Evolutionary conservation across 92 coral and sea anemone genomes (phyloP).

Genomic region (Parazoanthus swiftii): DNA sequence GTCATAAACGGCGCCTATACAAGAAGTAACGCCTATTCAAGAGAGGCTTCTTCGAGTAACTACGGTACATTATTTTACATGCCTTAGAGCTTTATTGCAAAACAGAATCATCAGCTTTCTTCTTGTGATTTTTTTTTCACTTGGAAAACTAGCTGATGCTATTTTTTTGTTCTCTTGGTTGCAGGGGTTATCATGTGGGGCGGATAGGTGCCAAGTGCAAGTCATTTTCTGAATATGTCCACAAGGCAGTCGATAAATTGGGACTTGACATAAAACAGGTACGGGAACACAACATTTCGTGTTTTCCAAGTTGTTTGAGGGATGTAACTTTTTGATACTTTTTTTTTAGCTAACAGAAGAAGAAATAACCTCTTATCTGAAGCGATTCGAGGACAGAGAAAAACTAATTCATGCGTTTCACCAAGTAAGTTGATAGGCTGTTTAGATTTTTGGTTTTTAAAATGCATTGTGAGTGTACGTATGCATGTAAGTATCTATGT

Average conservation of each 20-base stretch:
- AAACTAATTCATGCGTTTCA: conserved; percentile 62
- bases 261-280: conserved; percentile 52
- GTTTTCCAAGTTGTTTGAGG: neutral
- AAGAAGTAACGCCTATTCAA: too few species aligned
- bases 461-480: neutral
- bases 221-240: conserved; percentile 62
- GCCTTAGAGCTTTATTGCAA: too few species aligned
- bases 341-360: conserved; percentile 55
- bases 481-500: too few species aligned
- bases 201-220: conserved; percentile 78
- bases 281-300: neutral
- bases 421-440: conserved; percentile 51
- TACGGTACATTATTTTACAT: too few species aligned
- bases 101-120: too few species aligned
- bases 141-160: too few species aligned
- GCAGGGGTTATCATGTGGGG: conserved; percentile 80
- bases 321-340: neutral
- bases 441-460: neutral
- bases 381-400: conserved; percentile 59
- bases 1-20: too few species aligned
- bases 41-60: too few species aligned
- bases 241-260: conserved; percentile 64
- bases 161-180: neutral
- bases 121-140: too few species aligned
- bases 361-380: conserved; percentile 52